Conservation (phyloP, 2,797 vertebrate genomes). For the Glossophaga mutica region DNA sequence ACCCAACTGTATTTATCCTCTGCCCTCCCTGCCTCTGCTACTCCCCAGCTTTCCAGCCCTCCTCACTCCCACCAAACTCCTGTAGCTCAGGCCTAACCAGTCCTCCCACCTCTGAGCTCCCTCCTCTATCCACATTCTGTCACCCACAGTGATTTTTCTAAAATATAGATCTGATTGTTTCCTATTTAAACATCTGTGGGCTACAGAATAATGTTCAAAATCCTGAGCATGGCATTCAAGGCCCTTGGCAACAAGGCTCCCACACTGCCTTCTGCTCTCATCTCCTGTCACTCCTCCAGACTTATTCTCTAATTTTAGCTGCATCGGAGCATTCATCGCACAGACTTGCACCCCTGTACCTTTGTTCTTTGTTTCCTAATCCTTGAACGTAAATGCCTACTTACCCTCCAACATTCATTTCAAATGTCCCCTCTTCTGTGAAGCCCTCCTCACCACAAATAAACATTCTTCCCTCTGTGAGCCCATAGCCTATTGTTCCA, state of each 20-base stretch:
- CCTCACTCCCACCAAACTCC: neutral
- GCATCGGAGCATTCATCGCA: neutral
- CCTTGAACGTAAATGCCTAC: neutral
- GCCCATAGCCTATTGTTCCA: neutral
- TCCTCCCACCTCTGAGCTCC: neutral
- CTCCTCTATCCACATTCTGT: neutral
- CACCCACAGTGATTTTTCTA: neutral
- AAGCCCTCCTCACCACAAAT: neutral
- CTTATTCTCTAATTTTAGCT: neutral
- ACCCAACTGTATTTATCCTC: neutral
- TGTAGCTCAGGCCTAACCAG: neutral
- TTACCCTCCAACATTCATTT: neutral
- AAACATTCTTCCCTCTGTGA: neutral
- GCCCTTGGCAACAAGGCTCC: neutral
- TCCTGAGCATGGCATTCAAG: neutral
- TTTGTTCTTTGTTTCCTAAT: neutral
- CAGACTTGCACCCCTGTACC: neutral
- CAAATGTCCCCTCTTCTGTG: neutral
- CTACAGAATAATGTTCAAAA: neutral
- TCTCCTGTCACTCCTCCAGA: neutral
- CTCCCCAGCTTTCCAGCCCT: neutral
- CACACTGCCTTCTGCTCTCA: neutral
- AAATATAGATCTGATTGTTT: neutral
- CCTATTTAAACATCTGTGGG: neutral
- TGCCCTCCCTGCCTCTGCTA: neutral